phyloP scores from a whole-genome alignment of 2,113 vertebrate genomes.

The human region DNA sequence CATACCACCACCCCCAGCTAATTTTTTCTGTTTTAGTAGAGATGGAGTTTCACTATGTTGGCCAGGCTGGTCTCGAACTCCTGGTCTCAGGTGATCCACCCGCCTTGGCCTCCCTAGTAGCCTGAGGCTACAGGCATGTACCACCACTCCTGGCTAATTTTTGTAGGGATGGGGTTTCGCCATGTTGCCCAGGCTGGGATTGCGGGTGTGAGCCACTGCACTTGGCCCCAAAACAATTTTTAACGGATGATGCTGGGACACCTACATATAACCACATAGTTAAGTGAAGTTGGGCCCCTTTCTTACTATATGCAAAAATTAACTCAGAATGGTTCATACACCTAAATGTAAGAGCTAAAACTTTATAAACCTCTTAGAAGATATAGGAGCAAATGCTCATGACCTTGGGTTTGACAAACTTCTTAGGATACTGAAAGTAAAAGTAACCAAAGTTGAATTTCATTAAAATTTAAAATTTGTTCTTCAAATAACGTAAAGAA shows the following conservation, averaged over 20 bases:
- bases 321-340: not conserved
- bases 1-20: too few species aligned
- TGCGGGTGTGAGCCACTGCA: not conserved
- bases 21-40: too few species aligned
- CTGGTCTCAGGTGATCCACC: too few species aligned
- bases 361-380: not conserved
- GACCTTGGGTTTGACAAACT: not conserved
- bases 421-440: not conserved
- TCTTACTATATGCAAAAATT: not conserved
- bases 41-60: too few species aligned
- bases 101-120: too few species aligned
- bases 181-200: not conserved
- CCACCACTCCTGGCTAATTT: too few species aligned
- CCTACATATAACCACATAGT: not conserved
- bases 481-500: not conserved
- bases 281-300: not conserved
- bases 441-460: not conserved
- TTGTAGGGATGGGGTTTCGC: too few species aligned
- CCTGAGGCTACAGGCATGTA: too few species aligned
- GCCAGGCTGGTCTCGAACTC: too few species aligned
- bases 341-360: not conserved
- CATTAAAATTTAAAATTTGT: not conserved
- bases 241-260: not conserved
- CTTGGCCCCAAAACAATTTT: not conserved
- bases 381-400: not conserved